These are phyloP conservation scores for Falcunculus frontatus DNA, from an alignment of 2,113 vertebrate species.

Conservation along the genomic window DNA sequence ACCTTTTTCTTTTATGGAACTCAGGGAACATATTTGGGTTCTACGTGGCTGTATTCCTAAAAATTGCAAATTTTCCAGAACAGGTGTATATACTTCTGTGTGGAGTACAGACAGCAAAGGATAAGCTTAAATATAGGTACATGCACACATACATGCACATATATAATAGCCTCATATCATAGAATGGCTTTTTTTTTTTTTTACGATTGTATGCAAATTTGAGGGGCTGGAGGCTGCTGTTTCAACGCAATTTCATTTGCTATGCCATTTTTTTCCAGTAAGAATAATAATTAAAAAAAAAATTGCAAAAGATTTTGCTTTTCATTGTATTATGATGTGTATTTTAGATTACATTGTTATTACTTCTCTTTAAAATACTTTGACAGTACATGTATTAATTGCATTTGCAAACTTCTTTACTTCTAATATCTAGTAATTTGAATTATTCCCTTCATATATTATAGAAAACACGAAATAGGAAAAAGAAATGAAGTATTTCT, in stretches of 20 bases:
- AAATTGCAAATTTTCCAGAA: background rate
- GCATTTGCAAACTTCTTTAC: background rate
- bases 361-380: background rate
- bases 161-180: background rate
- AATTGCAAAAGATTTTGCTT: background rate
- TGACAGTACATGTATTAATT: background rate
- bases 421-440: background rate
- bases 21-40: background rate
- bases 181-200: too few relatives aligned
- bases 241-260: background rate
- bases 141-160: background rate
- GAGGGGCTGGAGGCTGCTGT: background rate
- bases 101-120: background rate
- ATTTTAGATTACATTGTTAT: background rate
- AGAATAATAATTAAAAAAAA: background rate
- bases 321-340: background rate
- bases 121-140: background rate
- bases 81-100: accelerated
- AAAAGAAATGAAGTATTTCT: background rate
- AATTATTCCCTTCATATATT: background rate
- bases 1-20: background rate
- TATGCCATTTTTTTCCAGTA: background rate
- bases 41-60: background rate
- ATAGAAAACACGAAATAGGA: background rate
- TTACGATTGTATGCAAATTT: background rate